Base-by-base conservation (phyloP, 2,797 vertebrate genomes). In the Kryptopterus vitreolus region DNA sequence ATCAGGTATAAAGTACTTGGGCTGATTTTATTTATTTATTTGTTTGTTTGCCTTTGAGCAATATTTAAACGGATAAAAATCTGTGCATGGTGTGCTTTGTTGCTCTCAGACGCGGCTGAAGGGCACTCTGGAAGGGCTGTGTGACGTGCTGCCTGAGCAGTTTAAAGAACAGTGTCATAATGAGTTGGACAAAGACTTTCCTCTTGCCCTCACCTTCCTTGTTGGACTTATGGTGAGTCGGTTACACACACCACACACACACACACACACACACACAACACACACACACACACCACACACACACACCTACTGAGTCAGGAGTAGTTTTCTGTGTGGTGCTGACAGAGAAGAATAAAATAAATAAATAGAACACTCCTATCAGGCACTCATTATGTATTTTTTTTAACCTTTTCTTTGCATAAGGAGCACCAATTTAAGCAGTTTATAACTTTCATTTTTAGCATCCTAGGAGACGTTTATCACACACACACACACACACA, bases 101-200 rank as follows among this genome's bases (percentile, higher is more conserved):
- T 66, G 26, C n/a, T 82, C 84, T 33, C 85, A 94, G 93, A 89
- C 80, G 82, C 89, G 86, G 77, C 81, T 94, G n/a, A 80, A 79
- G 26, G 8, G 70, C 1, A 71, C 22, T 18, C 68, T 94, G 29
- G 89, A 92, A 8, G 2, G 1, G 0, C 0, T 93, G 38, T 94
- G 93, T 62, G 83, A 87, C 18, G 81, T 57, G 20, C 82, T 94
- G 66, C 92, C 92, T 0, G 83, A 48, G 0, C 77, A 88, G 16
- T 31, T 84, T 4, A 65, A 24, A 52, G 77, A 85, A 55, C 1
- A 86, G 72, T 94, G 94, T 84, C 91, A 82, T 73, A 77, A 89
- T 0, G 86, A 92, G 66, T 88, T 93, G 86, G 88, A 92, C 46
- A 92, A 84, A 81, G 77, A 91, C 26, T 48, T 94, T 20, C 91